These are phyloP conservation scores for Nycteola revayana DNA, from an alignment of 2,888 invertebrate species.

Conservation along the genomic window DNA sequence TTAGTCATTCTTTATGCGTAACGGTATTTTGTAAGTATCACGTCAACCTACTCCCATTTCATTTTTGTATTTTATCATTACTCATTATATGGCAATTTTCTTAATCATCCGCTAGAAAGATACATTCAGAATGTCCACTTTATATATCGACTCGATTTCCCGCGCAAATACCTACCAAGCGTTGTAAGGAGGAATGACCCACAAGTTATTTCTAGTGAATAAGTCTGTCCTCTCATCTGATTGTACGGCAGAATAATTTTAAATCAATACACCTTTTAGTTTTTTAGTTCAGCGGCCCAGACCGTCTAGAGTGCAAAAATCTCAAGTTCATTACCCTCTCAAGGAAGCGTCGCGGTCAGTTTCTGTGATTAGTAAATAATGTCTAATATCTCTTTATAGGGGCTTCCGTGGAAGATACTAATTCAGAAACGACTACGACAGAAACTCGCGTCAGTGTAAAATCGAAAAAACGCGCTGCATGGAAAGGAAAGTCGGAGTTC, in stretches of 20 bases:
- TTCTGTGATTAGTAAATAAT: slow-evolving; percentile 10
- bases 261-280: slow-evolving; percentile 18
- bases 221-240: slow-evolving; percentile 21
- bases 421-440: slow-evolving; percentile 48
- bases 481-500: slow-evolving; percentile 80
- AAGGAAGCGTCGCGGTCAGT: slow-evolving; percentile 4
- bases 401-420: slow-evolving; percentile 54
- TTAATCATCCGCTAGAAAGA: too few relatives aligned
- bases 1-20: slow-evolving; percentile 23
- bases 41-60: slow-evolving; percentile 28
- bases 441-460: slow-evolving; percentile 64
- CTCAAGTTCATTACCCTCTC: slow-evolving; percentile 29
- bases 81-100: too few relatives aligned
- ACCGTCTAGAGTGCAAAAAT: slow-evolving; percentile 23
- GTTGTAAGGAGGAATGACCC: slow-evolving; percentile 1
- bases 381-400: slow-evolving; percentile 39
- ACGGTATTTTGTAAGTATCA: slow-evolving; percentile 29
- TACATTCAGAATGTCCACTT: too few relatives aligned
- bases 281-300: slow-evolving; percentile 13
- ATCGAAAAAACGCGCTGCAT: slow-evolving; percentile 74
- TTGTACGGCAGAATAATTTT: slow-evolving; percentile 10
- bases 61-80: too few relatives aligned
- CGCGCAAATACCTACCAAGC: not conserved
- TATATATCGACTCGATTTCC: too few relatives aligned
- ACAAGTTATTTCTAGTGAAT: slow-evolving; percentile 4